phyloP scores from a whole-genome alignment of 2,797 vertebrate species.

The Austrolebias charrua region DNA sequence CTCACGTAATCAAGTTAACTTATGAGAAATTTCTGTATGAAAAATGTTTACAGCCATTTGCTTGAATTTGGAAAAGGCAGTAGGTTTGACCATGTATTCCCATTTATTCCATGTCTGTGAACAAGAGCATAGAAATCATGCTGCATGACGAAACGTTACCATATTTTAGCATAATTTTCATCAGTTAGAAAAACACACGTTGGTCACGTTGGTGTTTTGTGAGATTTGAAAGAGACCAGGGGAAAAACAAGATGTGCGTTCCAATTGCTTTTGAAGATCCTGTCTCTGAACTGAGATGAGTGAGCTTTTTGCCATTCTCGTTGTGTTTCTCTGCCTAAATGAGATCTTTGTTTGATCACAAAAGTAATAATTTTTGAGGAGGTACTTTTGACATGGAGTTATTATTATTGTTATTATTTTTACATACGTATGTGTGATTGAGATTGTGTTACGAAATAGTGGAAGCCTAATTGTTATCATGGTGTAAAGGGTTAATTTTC shows the following conservation, averaged over 20 bases:
- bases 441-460: too few species aligned
- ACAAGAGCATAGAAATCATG: conserved; percentile 29
- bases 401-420: too few species aligned
- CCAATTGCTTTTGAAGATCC: neutral
- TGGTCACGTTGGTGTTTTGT: conserved; percentile 24
- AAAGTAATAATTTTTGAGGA: conserved; percentile 3
- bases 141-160: conserved; percentile 30
- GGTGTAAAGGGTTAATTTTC: too few species aligned
- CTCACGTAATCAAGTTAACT: too few species aligned
- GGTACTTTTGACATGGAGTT: too few species aligned
- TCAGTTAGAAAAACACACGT: conserved; percentile 22
- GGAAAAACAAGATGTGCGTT: conserved; percentile 25
- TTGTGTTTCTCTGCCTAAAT: conserved; percentile 25
- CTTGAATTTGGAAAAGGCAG: conserved; percentile 8
- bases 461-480: too few species aligned
- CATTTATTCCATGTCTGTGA: conserved; percentile 34
- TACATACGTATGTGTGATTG: too few species aligned
- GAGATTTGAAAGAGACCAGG: conserved; percentile 22
- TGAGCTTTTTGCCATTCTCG: conserved; percentile 51
- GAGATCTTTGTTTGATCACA: conserved; percentile 32
- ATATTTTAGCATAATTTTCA: conserved; percentile 22
- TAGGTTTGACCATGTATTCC: conserved; percentile 22
- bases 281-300: conserved; percentile 15
- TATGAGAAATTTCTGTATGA: too few species aligned
- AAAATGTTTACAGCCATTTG: too few species aligned